phyloP scores from a whole-genome alignment of 2,113 vertebrate species.

The Hippolais icterina region DNA sequence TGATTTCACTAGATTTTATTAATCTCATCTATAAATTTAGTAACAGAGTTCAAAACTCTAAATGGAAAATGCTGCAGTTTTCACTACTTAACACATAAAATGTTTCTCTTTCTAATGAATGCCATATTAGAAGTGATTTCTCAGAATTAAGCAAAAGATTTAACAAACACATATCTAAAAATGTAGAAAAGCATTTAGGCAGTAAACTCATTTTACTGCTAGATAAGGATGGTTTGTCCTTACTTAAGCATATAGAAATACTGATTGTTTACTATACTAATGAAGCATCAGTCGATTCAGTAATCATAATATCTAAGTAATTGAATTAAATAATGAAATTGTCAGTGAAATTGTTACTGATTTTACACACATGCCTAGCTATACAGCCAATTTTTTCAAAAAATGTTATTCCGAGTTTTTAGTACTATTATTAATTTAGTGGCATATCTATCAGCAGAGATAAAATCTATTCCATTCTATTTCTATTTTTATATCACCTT shows the following conservation, averaged over 20 bases:
- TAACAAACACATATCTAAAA: background rate
- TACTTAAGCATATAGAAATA: background rate
- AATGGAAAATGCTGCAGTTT: background rate
- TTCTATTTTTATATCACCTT: constrained; percentile 30
- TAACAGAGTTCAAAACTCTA: background rate
- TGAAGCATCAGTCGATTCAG: accelerated
- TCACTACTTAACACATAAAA: background rate
- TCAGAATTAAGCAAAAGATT: background rate
- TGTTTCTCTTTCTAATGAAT: background rate
- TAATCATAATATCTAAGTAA: background rate
- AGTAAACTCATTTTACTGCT: background rate
- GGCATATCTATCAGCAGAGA: background rate
- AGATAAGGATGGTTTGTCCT: background rate
- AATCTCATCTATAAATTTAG: background rate
- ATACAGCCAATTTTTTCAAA: background rate
- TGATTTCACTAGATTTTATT: background rate
- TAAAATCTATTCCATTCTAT: background rate
- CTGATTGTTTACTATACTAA: background rate
- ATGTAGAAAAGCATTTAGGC: background rate
- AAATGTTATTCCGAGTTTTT: background rate
- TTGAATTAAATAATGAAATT: background rate
- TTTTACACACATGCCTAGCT: background rate
- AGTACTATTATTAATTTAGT: background rate
- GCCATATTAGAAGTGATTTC: background rate
- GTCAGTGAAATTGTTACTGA: background rate